Conservation (phyloP, 2,888 invertebrate species). For the Gymnoscelis rufifasciata region DNA sequence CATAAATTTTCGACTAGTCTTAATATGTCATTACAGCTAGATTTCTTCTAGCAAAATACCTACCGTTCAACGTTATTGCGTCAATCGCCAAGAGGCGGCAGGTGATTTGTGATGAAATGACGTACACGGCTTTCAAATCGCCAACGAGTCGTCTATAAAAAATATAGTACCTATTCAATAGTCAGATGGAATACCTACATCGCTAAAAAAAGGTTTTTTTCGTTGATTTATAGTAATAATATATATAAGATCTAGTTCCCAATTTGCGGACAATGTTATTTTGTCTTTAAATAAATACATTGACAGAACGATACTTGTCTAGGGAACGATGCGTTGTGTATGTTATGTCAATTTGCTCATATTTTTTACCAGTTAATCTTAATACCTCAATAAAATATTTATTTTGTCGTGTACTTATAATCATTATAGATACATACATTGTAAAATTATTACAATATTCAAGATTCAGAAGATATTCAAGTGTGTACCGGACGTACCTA, state of each 20-base stretch:
- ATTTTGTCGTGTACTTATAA: too few relatives aligned
- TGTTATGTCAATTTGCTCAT: too few relatives aligned
- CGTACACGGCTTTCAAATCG: not conserved
- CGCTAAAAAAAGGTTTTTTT: not conserved
- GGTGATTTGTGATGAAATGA: not conserved
- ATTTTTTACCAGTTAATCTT: too few relatives aligned
- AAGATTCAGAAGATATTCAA: too few relatives aligned
- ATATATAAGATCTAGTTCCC: not conserved
- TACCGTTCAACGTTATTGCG: not conserved
- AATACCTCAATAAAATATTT: too few relatives aligned
- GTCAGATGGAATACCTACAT: not conserved
- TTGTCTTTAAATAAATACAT: too few relatives aligned
- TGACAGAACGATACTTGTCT: too few relatives aligned
- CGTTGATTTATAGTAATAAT: not conserved
- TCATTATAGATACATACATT: too few relatives aligned
- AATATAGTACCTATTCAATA: not conserved
- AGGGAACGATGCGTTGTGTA: too few relatives aligned
- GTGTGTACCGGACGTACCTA: too few relatives aligned
- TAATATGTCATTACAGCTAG: not conserved
- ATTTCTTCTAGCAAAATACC: not conserved
- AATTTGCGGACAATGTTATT: too few relatives aligned
- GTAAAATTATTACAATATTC: too few relatives aligned
- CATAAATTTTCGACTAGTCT: not conserved
- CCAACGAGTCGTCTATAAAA: not conserved
- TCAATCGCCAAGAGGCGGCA: conserved; percentile 1